A percentile compares a stretch with the other conserved stretches of the same genome.
phyloP scores from a whole-genome alignment of 2,888 invertebrate genomes.

The Blastobasis adustella region DNA sequence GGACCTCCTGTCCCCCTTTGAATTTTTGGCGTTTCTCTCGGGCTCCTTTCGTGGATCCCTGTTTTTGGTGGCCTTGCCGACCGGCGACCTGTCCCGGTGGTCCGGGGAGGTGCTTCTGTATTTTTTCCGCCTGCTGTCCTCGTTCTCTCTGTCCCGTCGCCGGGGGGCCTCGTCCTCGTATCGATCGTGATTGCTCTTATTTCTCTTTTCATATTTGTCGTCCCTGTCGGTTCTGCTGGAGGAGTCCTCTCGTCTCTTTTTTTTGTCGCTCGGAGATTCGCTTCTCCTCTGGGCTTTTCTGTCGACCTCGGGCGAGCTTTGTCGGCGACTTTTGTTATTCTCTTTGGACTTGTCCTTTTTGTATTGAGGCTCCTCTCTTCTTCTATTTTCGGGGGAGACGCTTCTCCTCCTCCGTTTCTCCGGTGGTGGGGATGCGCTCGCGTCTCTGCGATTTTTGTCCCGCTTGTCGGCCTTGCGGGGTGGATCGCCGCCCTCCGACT shows the following conservation, averaged over 20 bases:
- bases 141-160: constrained; percentile 27
- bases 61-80: constrained; percentile 29
- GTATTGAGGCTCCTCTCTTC: constrained; percentile 32
- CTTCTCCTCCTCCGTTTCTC: constrained; percentile 50
- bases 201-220: constrained; percentile 23
- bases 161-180: constrained; percentile 31
- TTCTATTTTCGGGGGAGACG: constrained; percentile 35
- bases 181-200: constrained; percentile 26
- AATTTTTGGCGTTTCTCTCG: constrained; percentile 39
- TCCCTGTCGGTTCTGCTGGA: constrained; percentile 28
- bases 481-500: constrained; percentile 38
- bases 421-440: constrained; percentile 45
- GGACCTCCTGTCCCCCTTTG: constrained; percentile 29
- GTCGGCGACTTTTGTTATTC: constrained; percentile 23
- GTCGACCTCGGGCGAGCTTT: constrained; percentile 32
- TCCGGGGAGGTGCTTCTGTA: constrained; percentile 43
- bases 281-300: constrained; percentile 29
- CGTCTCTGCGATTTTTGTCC: constrained; percentile 34
- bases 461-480: constrained; percentile 32
- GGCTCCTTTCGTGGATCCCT: constrained; percentile 35
- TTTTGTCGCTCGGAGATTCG: constrained; percentile 33
- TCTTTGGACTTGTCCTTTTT: constrained; percentile 24
- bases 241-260: constrained; percentile 25
- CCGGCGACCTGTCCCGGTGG: constrained; percentile 35
- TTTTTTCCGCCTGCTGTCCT: constrained; percentile 29